phyloP scores from a whole-genome alignment of 2,113 vertebrate genomes.

The Cottus gobio region DNA sequence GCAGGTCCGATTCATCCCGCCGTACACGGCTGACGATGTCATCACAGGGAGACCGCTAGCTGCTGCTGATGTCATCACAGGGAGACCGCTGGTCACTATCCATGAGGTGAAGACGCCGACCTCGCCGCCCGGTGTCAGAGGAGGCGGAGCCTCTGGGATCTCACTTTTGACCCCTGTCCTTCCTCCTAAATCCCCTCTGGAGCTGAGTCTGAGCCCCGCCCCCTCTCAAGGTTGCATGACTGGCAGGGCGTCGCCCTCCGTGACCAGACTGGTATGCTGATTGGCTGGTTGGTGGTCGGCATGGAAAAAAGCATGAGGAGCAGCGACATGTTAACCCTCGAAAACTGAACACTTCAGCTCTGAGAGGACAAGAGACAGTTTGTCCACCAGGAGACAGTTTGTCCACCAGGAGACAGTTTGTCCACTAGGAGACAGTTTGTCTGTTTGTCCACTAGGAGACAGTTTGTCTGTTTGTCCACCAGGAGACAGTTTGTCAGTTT shows the following conservation, averaged over 20 bases:
- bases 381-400: neutral
- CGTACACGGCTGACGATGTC: constrained; percentile 76
- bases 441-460: no score
- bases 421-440: neutral
- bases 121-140: neutral
- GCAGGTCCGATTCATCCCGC: constrained; percentile 67
- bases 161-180: neutral
- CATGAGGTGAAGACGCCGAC: constrained; percentile 84
- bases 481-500: neutral
- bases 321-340: neutral
- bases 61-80: constrained; percentile 72
- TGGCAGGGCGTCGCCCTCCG: constrained; percentile 81
- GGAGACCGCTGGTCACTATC: constrained; percentile 76
- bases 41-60: neutral
- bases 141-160: neutral
- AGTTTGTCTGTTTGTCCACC: neutral
- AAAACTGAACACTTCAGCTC: constrained; percentile 51
- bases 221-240: constrained; percentile 81
- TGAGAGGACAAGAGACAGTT: neutral
- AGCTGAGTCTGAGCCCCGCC: constrained; percentile 70
- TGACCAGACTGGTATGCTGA: constrained; percentile 83
- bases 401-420: neutral
- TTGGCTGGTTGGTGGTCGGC: constrained; percentile 41
- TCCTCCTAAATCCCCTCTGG: neutral
- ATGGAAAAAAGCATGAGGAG: constrained; percentile 56